These are phyloP conservation scores for Pygocentrus nattereri DNA, from an alignment of 2,797 vertebrate species.

Conservation along the genomic window DNA sequence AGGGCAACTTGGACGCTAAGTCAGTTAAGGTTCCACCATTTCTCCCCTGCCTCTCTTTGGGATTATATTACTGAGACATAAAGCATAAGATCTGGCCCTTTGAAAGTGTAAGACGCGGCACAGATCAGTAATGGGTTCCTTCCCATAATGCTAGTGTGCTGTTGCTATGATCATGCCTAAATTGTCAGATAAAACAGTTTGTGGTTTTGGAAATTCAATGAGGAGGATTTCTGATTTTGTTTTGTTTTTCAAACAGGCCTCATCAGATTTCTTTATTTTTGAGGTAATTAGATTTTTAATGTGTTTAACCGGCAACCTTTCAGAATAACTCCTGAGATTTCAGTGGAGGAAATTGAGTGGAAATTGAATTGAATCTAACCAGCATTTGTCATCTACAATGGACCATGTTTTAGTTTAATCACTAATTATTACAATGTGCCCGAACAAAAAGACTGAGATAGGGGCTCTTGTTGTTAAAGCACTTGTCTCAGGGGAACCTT, in stretches of 20 bases:
- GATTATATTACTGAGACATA: constrained; percentile 51
- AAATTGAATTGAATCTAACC: constrained; percentile 56
- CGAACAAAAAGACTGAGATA: constrained; percentile 38
- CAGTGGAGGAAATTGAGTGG: constrained; percentile 52
- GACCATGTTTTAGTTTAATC: constrained; percentile 52
- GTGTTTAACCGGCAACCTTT: constrained; percentile 61
- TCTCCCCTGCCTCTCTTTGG: constrained; percentile 50
- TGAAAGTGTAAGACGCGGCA: constrained; percentile 69
- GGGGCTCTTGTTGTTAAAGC: constrained; percentile 15
- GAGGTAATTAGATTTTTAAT: constrained; percentile 63
- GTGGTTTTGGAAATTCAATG: constrained; percentile 40
- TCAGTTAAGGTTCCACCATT: constrained; percentile 44
- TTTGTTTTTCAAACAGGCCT: constrained; percentile 21
- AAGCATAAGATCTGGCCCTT: constrained; percentile 61
- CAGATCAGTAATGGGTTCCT: constrained; percentile 55
- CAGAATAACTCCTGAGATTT: constrained; percentile 54
- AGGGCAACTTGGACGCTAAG: constrained; percentile 61
- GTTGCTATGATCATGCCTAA: constrained; percentile 45
- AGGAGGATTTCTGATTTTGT: constrained; percentile 5
- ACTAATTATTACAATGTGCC: constrained; percentile 55
- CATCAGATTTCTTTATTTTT: constrained; percentile 50
- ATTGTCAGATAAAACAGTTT: constrained; percentile 28
- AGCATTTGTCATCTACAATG: constrained; percentile 52
- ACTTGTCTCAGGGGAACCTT: constrained; percentile 23
- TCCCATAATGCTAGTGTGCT: constrained; percentile 47